Percentiles rank a stretch among this genome's conserved stretches.
Conservation (phyloP, 1,140 invertebrate species). For the Apis cerana region DNA sequence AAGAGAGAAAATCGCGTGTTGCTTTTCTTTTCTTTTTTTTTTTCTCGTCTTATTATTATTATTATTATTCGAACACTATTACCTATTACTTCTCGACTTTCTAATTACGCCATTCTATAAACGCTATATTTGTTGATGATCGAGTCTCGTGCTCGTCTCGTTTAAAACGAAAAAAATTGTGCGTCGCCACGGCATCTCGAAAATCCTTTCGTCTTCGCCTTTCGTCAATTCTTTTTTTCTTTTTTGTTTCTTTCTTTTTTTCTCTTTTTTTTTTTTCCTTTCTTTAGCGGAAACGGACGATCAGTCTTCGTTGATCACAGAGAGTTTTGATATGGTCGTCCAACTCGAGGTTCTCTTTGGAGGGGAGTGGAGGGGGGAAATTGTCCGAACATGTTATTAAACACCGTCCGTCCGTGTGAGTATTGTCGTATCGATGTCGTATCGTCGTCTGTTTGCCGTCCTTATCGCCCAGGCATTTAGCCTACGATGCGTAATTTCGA, state of each 20-base stretch:
- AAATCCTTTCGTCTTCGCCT: not conserved
- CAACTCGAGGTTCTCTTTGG: slow-evolving; percentile 17
- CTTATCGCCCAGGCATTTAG: not conserved
- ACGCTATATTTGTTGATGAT: not conserved
- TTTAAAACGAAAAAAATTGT: slow-evolving; percentile 3
- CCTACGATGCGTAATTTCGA: not conserved
- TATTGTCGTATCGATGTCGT: slow-evolving; percentile 42
- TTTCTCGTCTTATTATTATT: too few relatives aligned
- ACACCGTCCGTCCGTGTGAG: slow-evolving; percentile 25
- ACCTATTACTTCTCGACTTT: not conserved
- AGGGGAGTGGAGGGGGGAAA: not conserved
- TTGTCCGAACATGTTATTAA: slow-evolving; percentile 11
- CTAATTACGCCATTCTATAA: not conserved
- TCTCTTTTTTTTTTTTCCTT: slow-evolving; percentile 28
- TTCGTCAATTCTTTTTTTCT: not conserved
- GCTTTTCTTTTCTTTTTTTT: not conserved
- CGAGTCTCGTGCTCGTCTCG: not conserved
- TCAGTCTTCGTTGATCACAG: slow-evolving; percentile 80
- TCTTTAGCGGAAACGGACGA: slow-evolving; percentile 65
- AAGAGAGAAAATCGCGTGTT: not conserved
- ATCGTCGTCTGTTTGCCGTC: slow-evolving; percentile 3
- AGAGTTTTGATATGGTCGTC: slow-evolving; percentile 79
- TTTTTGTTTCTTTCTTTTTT: not conserved
- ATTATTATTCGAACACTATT: too few relatives aligned
- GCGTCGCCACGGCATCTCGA: slow-evolving; percentile 8